A percentile compares a stretch with the other conserved stretches of the same genome.
Evolutionary conservation across 30 jellyfish, hydroid and myxozoan genomes (phyloP).

Genomic region (Cassiopea xamachana): DNA sequence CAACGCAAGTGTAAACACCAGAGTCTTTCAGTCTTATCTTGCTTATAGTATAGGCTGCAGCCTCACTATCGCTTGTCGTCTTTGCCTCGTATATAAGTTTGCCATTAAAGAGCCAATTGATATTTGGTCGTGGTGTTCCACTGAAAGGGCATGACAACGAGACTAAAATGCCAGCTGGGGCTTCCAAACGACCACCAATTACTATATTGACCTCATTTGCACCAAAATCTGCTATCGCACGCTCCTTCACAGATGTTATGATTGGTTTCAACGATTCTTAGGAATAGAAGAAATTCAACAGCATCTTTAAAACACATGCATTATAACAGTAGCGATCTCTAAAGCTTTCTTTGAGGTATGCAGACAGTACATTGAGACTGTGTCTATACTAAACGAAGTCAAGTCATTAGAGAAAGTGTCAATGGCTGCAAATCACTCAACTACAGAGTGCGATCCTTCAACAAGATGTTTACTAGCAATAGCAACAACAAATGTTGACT

Average conservation of each 20-base stretch:
- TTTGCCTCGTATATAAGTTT: slow-evolving; percentile 24
- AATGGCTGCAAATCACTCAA: too few relatives aligned
- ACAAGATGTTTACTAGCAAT: background rate
- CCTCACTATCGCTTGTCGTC: slow-evolving; percentile 40
- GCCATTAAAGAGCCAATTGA: slow-evolving; percentile 77
- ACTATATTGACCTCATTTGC: slow-evolving; percentile 40
- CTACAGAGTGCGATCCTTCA: too few relatives aligned
- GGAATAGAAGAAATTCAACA: background rate
- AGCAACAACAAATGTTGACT: background rate
- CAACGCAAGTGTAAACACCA: slow-evolving; percentile 79
- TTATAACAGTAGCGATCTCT: too few relatives aligned
- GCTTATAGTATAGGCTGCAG: slow-evolving; percentile 51
- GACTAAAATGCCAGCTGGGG: slow-evolving; percentile 69
- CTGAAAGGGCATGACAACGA: slow-evolving; percentile 74
- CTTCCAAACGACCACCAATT: slow-evolving; percentile 79
- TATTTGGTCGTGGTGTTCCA: slow-evolving; percentile 82
- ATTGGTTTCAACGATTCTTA: slow-evolving; percentile 62
- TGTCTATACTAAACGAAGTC: too few relatives aligned
- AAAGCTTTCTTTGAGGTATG: too few relatives aligned
- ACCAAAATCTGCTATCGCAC: slow-evolving; percentile 53
- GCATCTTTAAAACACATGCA: background rate
- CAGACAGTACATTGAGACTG: too few relatives aligned
- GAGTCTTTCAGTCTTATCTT: slow-evolving; percentile 53
- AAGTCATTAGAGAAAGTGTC: too few relatives aligned
- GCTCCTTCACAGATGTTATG: slow-evolving; percentile 58